Evolutionary conservation across 2,888 invertebrate genomes (phyloP).

Genomic region (Epirrita christyi): DNA sequence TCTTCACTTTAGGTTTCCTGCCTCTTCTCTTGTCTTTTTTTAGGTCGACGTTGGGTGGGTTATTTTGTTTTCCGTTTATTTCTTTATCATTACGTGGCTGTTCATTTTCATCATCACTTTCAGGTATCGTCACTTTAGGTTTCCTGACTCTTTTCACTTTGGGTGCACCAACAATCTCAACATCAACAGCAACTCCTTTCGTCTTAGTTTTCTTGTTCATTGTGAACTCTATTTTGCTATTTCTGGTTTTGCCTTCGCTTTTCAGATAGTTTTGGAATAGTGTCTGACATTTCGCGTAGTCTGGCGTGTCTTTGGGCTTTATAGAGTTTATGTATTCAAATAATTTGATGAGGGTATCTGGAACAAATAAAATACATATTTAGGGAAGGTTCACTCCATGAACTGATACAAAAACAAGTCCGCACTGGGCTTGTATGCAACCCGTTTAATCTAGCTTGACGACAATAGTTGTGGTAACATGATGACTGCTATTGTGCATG

Average conservation of each 20-base stretch:
- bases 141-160: conserved; percentile 42
- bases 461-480: too few relatives aligned
- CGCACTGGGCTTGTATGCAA: too few relatives aligned
- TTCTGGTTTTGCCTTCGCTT: conserved; percentile 81
- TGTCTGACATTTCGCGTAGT: conserved; percentile 89
- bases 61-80: conserved; percentile 6
- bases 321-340: conserved; percentile 88
- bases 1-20: conserved; percentile 34
- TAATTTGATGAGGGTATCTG: conserved; percentile 86
- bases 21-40: conserved; percentile 39
- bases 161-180: conserved; percentile 22
- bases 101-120: too few relatives aligned
- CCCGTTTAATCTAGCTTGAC: too few relatives aligned
- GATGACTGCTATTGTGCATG: too few relatives aligned
- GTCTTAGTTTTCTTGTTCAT: conserved; percentile 43
- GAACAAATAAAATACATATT: conserved; percentile 46
- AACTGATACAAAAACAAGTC: too few relatives aligned
- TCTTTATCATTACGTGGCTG: conserved; percentile 33
- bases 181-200: conserved; percentile 45
- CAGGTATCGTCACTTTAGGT: conserved; percentile 27
- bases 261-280: conserved; percentile 88
- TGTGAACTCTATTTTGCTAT: conserved; percentile 86
- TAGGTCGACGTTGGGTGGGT: conserved; percentile 31
- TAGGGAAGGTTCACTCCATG: too few relatives aligned
- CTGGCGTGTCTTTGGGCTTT: conserved; percentile 88